Conservation (phyloP, 2,797 vertebrate genomes). For the Cynodonichthys magdalenae region DNA sequence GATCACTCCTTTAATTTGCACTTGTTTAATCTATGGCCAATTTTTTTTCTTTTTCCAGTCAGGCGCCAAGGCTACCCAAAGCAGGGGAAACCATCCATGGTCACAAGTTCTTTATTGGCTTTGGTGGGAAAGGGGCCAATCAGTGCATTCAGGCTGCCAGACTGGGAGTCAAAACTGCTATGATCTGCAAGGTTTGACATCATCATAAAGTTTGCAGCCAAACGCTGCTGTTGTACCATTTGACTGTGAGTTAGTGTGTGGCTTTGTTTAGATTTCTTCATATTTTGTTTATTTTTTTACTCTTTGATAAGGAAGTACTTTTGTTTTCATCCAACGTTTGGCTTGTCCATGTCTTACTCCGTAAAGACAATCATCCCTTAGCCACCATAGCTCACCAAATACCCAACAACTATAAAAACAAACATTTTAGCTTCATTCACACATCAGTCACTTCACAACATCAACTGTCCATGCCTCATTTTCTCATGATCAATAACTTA, state of each 20-base stretch:
- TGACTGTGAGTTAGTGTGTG: slow-evolving; percentile 3
- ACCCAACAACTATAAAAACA: slow-evolving; percentile 53
- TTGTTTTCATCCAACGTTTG: slow-evolving; percentile 28
- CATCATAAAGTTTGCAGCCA: background rate
- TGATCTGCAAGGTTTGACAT: slow-evolving; percentile 91
- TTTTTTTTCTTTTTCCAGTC: slow-evolving; percentile 72
- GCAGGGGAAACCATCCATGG: slow-evolving; percentile 95
- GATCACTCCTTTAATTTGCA: slow-evolving; percentile 13
- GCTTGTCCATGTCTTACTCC: slow-evolving; percentile 21
- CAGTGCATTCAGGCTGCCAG: slow-evolving; percentile 94
- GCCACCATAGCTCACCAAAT: slow-evolving; percentile 34
- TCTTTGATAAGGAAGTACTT: slow-evolving; percentile 9
- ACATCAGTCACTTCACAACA: slow-evolving; percentile 61
- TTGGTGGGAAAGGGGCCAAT: slow-evolving; percentile 98
- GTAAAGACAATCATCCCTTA: slow-evolving; percentile 34
- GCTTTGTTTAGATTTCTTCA: slow-evolving; percentile 5
- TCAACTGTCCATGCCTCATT: slow-evolving; percentile 68
- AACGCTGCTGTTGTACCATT: background rate
- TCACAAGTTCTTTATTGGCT: slow-evolving; percentile 94
- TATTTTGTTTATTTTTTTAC: background rate
- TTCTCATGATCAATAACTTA: slow-evolving; percentile 78
- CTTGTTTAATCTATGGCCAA: slow-evolving; percentile 1
- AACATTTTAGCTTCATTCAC: slow-evolving; percentile 55
- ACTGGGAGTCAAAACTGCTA: slow-evolving; percentile 88
- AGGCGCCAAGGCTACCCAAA: slow-evolving; percentile 90